Base-by-base conservation (phyloP, 37 sponge, comb jelly and placozoan genomes). In the Lycopodina hypogea region DNA sequence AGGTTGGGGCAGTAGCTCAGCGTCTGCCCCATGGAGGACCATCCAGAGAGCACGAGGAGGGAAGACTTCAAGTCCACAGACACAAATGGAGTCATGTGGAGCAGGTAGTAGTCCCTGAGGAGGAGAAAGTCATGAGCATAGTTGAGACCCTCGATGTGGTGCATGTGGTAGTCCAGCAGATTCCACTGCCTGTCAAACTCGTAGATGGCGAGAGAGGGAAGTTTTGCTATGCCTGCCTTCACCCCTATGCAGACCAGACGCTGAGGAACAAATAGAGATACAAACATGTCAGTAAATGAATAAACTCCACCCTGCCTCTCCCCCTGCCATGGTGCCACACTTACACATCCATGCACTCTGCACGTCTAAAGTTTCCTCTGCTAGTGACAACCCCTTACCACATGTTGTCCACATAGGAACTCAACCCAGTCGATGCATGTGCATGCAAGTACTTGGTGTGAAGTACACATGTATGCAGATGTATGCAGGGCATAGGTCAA, bases 71-170 rank as follows among this genome's bases (percentile, higher is more conserved):
- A 56, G 23, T 59, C 28, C 42, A 83, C 61, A 22, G 72, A 40
- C 14, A 77, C 90, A 80, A 90, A 95, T 18, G 96, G 96, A 48
- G 93, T 95, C 86, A 92, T 91, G 82, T 95, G 96, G 50, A 95
- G 42, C 3, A 95, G 67, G 51, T 95, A 95, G 89, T 88, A 95
- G 42, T 88, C 90, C 22, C 78, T 86, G 6, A 95, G 68, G 34
- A 95, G 83, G 23, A 91, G 81, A 59, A 95, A 86, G 58, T 95
- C 96, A 30, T 95, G 96, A 68, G 83, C 83, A 34, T 95, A 95
- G 80, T 92, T 91, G 79, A 95, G 87, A 19, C 96, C 96, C 0
- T 85, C 79, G 32, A 95, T 86, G 82, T 64, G 64, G 73, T 89
- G 83, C 37, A 56, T 52, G 50, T 90, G 84, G 41, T 73, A 26